These are phyloP conservation scores for Argentina silus DNA, from an alignment of 2,797 vertebrate species.

Conservation along the genomic window DNA sequence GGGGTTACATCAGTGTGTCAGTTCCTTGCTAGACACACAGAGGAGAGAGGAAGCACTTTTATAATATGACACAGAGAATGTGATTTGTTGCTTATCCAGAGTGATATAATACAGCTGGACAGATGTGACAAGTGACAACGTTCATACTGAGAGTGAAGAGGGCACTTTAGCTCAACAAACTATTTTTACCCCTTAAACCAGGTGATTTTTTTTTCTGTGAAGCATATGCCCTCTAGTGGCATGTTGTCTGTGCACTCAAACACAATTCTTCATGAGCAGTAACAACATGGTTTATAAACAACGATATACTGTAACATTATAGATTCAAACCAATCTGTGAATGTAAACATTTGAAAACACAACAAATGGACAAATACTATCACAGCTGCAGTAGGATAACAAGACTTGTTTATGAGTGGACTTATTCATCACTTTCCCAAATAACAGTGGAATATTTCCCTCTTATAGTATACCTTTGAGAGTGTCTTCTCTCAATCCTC, in stretches of 20 bases:
- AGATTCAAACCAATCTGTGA: not conserved
- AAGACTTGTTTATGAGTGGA: too few relatives aligned
- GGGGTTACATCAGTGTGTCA: not conserved
- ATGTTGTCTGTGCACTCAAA: not conserved
- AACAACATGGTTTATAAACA: too few relatives aligned
- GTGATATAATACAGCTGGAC: not conserved
- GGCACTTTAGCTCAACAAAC: constrained; percentile 3
- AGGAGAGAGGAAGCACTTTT: too few relatives aligned
- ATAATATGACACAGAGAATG: not conserved
- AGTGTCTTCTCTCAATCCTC: constrained; percentile 64
- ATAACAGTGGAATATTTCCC: not conserved
- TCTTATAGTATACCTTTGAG: constrained; percentile 67
- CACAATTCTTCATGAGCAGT: too few relatives aligned
- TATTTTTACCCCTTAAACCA: not conserved
- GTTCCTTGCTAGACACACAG: too few relatives aligned
- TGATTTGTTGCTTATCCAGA: constrained; percentile 4
- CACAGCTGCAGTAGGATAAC: too few relatives aligned
- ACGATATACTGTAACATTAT: too few relatives aligned
- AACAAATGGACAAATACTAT: not conserved
- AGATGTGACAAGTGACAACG: not conserved
- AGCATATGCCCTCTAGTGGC: constrained; percentile 43
- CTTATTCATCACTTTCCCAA: too few relatives aligned
- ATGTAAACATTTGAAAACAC: not conserved
- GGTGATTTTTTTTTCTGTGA: constrained; percentile 4
- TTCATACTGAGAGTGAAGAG: not conserved